Evolutionary conservation across 2,888 invertebrate genomes (phyloP).

Genomic region (Hesperia comma): DNA sequence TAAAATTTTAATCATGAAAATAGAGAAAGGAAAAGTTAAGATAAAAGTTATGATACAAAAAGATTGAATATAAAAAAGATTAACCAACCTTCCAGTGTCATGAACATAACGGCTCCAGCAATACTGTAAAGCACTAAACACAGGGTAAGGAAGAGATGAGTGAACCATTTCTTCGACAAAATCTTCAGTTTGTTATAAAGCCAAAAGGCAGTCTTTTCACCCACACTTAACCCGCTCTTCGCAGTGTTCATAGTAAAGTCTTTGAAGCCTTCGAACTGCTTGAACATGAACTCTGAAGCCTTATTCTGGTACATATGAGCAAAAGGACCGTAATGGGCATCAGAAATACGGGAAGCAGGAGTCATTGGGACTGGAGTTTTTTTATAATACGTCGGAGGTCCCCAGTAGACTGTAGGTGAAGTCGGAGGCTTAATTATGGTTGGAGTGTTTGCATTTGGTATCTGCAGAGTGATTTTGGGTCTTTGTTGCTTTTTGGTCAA

Average conservation of each 20-base stretch:
- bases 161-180: constrained; percentile 93
- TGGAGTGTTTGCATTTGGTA: constrained; percentile 60
- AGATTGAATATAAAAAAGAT: background rate
- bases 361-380: constrained; percentile 55
- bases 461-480: constrained; percentile 80
- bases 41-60: background rate
- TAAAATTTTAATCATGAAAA: background rate
- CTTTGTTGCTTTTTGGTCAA: constrained; percentile 63
- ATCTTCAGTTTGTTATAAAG: constrained; percentile 90
- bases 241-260: constrained; percentile 89
- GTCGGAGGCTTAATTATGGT: constrained; percentile 57
- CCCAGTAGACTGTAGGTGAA: constrained; percentile 55
- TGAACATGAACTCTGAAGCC: constrained; percentile 91
- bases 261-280: constrained; percentile 90
- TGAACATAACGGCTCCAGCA: constrained; percentile 92
- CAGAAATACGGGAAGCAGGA: constrained; percentile 66
- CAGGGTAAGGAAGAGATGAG: constrained; percentile 92
- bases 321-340: constrained; percentile 69
- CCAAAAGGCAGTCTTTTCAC: constrained; percentile 92
- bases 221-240: constrained; percentile 91
- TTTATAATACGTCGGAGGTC: constrained; percentile 57
- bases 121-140: constrained; percentile 91
- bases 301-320: constrained; percentile 85
- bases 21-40: too few relatives aligned
- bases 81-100: constrained; percentile 89